A percentile compares a stretch with the other conserved stretches of the same genome.
Evolutionary conservation across 1,140 invertebrate species (phyloP).

Genomic region (Notospermus geniculatus): DNA sequence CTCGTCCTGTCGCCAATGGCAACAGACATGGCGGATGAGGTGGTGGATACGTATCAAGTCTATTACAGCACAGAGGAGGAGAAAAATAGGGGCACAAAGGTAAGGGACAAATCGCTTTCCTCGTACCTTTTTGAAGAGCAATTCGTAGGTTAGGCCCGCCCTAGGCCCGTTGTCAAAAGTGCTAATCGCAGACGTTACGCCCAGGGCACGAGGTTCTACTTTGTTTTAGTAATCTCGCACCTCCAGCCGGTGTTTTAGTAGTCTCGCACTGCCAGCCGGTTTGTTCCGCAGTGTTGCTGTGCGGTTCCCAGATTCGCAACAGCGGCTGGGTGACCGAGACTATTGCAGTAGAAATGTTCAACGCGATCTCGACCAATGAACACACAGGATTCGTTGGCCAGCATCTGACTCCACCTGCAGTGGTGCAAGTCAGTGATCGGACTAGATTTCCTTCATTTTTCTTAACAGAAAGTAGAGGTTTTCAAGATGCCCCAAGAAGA

Average conservation of each 20-base stretch:
- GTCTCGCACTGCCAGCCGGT: too few species aligned
- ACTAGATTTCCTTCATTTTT: not conserved
- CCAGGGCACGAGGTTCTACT: too few species aligned
- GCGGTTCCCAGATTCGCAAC: too few species aligned
- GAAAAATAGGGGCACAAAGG: conserved; percentile 35
- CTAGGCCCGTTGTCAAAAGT: not conserved
- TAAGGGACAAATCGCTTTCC: too few species aligned
- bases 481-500: conserved; percentile 32
- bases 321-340: too few species aligned
- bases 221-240: too few species aligned
- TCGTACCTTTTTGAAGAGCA: too few species aligned
- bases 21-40: conserved; percentile 25
- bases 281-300: too few species aligned
- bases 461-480: conserved; percentile 20
- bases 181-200: not conserved
- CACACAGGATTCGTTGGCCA: not conserved
- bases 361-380: too few species aligned
- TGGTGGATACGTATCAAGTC: conserved; percentile 36
- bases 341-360: too few species aligned
- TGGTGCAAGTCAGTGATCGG: not conserved
- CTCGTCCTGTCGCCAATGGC: conserved; percentile 31
- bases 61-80: conserved; percentile 41
- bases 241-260: too few species aligned
- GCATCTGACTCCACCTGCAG: conserved; percentile 19
- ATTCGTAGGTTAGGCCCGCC: not conserved